phyloP scores from a whole-genome alignment of 2,888 invertebrate genomes.

The Epiblema foenella region DNA sequence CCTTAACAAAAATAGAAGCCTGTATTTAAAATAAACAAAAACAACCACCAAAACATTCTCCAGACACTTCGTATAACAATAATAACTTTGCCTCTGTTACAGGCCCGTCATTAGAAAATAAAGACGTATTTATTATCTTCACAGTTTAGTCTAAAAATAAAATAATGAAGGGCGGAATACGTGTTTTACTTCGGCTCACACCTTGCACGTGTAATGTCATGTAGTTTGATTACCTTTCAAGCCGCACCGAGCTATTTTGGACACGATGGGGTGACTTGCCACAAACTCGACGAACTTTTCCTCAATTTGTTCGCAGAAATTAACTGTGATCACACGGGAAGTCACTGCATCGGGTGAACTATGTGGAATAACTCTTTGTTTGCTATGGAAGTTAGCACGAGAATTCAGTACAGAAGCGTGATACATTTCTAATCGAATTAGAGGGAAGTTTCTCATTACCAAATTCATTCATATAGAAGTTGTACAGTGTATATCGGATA shows the following conservation, averaged over 20 bases:
- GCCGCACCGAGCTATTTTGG: conserved; percentile 66
- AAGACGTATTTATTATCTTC: conserved; percentile 70
- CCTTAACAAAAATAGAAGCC: conserved; percentile 6
- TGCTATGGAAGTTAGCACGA: conserved; percentile 11
- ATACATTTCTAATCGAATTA: conserved; percentile 15
- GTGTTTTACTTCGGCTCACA: conserved; percentile 75
- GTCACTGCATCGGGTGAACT: conserved; percentile 4
- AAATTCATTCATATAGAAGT: background rate
- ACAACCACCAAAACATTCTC: conserved; percentile 13
- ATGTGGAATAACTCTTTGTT: conserved; percentile 13
- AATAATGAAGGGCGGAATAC: conserved; percentile 68
- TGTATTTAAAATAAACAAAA: conserved; percentile 1
- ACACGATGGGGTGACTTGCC: conserved; percentile 56
- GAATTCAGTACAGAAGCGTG: background rate
- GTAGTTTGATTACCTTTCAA: conserved; percentile 72
- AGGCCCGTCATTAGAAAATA: conserved; percentile 63
- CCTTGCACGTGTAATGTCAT: conserved; percentile 78
- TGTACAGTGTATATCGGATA: background rate
- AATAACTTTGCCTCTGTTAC: conserved; percentile 57
- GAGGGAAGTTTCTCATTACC: background rate
- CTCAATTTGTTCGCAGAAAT: conserved; percentile 41
- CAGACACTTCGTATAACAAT: conserved; percentile 28
- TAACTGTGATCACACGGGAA: conserved; percentile 26
- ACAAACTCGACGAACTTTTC: conserved; percentile 39
- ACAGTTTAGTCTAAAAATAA: conserved; percentile 71